Evolutionary conservation across 2,888 invertebrate species (phyloP), one percentile per base, ranked within the genome.

Genomic region (Acrobasis suavella): DNA sequence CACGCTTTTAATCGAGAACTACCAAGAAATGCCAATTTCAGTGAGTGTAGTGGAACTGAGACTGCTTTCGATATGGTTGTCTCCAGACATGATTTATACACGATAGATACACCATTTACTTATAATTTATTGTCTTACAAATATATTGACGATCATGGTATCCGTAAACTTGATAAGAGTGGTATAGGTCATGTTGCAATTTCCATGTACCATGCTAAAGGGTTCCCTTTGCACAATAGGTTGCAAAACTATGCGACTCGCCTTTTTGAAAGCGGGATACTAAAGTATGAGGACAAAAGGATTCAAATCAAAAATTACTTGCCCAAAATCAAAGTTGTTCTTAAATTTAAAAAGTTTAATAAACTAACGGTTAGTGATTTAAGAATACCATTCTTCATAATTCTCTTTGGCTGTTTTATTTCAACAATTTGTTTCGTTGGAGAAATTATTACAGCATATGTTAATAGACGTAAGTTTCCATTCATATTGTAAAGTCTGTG

Each of bases 181-280:
- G 75, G 81, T 70, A 75, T 77, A 22, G 69, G 64, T 49, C 72
- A 67, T 37, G 70, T 75, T 38, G 60, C 70, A 10, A 71, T 80
- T 22, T 73, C 74, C n/a, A 74, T 83, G 65, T 84, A 80, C 62
- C 62, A 79, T 32, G 70, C 63, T 2, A 77, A 75, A 64, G 87
- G 87, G 9, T 86, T 81, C 65, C 80, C 82, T 16, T 72, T 81
- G 8, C 72, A 61, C 17, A 54, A 76, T 0, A 67, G 68, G 64
- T 77, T 88, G 58, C 81, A 83, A 61, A 67, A 67, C 7, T 70
- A 79, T 58, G 75, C 77, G 12, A 64, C 65, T 37, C 72, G 72
- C 39, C 72, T 86, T 65, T 80, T 73, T 39, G 86, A 89, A 67
- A 69, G 75, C 2, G 88, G 89, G 9, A 65, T 87, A 50, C 64